These are phyloP conservation scores for Theocolax elegans DNA, from an alignment of 1,140 invertebrate species.

Conservation along the genomic window DNA sequence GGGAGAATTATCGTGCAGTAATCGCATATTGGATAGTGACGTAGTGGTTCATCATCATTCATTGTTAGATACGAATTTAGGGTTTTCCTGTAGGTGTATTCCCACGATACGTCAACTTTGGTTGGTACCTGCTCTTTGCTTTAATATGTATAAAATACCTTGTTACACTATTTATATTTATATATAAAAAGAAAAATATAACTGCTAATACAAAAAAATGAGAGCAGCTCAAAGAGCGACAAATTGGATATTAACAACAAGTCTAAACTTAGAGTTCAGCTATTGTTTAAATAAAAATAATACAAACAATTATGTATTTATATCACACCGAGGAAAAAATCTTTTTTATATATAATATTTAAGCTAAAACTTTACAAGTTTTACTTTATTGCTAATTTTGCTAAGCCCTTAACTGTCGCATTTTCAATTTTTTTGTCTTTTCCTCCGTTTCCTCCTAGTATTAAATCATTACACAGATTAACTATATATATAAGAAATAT, in stretches of 20 bases:
- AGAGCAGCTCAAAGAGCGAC: not conserved
- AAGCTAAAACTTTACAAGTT: constrained; percentile 35
- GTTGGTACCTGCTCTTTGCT: no score
- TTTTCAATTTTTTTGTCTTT: constrained; percentile 13
- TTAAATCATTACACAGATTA: constrained; percentile 18
- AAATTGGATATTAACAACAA: constrained; percentile 9
- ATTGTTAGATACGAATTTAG: constrained; percentile 1
- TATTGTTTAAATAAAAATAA: not conserved
- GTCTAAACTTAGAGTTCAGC: not conserved
- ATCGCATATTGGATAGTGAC: not conserved
- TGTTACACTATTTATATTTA: constrained; percentile 14
- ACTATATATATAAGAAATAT: constrained; percentile 20
- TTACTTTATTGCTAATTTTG: constrained; percentile 35
- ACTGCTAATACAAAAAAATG: constrained; percentile 28
- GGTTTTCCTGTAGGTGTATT: no score
- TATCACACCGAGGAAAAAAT: constrained; percentile 25
- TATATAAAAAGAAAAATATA: constrained; percentile 32
- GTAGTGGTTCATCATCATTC: not conserved
- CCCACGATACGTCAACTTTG: no score
- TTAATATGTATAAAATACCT: constrained; percentile 16
- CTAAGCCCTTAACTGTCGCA: constrained; percentile 17
- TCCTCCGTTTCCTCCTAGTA: constrained; percentile 4
- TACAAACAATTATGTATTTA: constrained; percentile 21
- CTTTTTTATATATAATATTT: constrained; percentile 13
- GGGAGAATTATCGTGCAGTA: no score